Evolutionary conservation across 2,797 vertebrate species (phyloP), one percentile per base, ranked within the genome.

Genomic region (Sarcoramphus papa): DNA sequence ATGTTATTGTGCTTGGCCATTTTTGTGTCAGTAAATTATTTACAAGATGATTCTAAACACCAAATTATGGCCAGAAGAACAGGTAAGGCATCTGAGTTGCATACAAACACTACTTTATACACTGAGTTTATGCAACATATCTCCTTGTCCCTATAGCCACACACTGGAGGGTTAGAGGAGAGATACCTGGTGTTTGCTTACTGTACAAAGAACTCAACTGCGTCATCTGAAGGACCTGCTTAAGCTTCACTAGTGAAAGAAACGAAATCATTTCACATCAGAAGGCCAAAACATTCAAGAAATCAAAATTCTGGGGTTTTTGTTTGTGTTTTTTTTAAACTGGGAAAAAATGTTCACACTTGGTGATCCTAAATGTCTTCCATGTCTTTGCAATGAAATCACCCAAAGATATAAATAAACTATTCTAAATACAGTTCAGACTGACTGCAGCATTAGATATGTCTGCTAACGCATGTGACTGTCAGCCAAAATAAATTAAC

Each of bases 401-500:
- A 97, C 97, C 84, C 93, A 75, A 96, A 97, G 97, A 97, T 97
- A 98, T 95, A 98, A 98, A 98, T 98, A 98, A 97, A 97, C 91
- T 81, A 77, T 73, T 96, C 97, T 97, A 98, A 98, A 98, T 98
- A 97, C 97, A 98, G 97, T 97, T 94, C 88, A 73, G 87, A 85
- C 94, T 78, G 51, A 90, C 96, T 90, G 95, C 85, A 85, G 97
- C 94, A n/a, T 88, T 95, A 95, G 93, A 84, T 94, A 72, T 96
- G 74, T 96, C 97, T 96, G 78, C 91, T 95, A 98, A 93, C 78
- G 92, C 95, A 92, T 93, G 97, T 97, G 96, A 95, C 97, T 97
- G 96, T 97, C 97, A 98, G 96, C 97, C 96, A 97, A 97, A 98
- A 97, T 97, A 97, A 98, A 97, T 97, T 96, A 97, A 97, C 96